These are phyloP conservation scores for Coboldia fuscipes DNA, from an alignment of 1,140 invertebrate genomes.

Conservation along the genomic window DNA sequence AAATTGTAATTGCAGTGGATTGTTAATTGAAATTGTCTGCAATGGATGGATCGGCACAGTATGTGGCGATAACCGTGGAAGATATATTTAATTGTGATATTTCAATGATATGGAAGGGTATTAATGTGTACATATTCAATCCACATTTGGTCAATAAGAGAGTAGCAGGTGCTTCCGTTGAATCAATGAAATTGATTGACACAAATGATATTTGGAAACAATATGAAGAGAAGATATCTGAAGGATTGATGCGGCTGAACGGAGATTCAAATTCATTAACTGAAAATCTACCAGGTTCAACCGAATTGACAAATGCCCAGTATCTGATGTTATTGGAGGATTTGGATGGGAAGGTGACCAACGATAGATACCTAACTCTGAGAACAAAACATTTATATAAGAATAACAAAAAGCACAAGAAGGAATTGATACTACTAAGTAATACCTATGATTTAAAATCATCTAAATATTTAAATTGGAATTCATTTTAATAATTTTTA, in stretches of 20 bases:
- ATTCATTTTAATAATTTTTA: not conserved
- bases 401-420: no score
- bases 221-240: no score
- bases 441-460: no score
- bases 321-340: not conserved
- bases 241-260: no score
- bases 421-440: no score
- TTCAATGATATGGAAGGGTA: conserved; percentile 1
- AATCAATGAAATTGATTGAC: not conserved
- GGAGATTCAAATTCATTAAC: no score
- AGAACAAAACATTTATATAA: not conserved
- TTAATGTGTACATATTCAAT: not conserved
- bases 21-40: no score
- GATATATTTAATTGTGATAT: no score
- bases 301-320: not conserved
- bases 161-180: not conserved
- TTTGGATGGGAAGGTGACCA: not conserved
- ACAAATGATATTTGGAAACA: not conserved
- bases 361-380: not conserved
- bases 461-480: no score
- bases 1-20: no score
- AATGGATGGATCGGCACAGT: no score
- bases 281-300: not conserved
- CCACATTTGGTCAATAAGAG: not conserved
- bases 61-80: no score